Conservation (phyloP, 2,113 vertebrate species). For the Ictalurus punctatus region DNA sequence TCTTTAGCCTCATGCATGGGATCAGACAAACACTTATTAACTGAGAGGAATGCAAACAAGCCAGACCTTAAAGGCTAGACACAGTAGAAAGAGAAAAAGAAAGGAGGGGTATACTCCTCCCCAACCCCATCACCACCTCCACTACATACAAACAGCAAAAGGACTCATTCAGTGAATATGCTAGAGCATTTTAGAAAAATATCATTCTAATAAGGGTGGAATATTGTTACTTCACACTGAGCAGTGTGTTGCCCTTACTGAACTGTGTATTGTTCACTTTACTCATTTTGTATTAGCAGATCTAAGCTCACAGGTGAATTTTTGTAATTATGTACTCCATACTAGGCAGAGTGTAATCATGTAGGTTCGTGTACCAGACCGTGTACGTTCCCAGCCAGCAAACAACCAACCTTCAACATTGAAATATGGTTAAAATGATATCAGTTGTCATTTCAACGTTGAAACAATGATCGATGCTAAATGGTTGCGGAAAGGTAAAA, state of each 20-base stretch:
- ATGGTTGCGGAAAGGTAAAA: too few relatives aligned
- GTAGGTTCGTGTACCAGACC: too few relatives aligned
- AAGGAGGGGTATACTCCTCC: constrained; percentile 21
- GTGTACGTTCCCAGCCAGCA: too few relatives aligned
- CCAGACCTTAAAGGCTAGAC: constrained; percentile 56
- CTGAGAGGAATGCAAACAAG: constrained; percentile 80
- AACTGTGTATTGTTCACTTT: background rate
- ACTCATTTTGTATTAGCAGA: background rate
- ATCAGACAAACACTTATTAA: constrained; percentile 78
- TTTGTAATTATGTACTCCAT: too few relatives aligned
- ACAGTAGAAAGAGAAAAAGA: constrained; percentile 45
- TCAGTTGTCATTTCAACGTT: too few relatives aligned
- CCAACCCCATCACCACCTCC: background rate
- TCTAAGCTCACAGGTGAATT: background rate
- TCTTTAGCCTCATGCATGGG: constrained; percentile 62
- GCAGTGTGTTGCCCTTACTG: background rate
- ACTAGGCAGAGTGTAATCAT: too few relatives aligned
- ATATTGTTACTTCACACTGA: background rate
- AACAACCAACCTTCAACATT: too few relatives aligned
- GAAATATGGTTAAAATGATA: too few relatives aligned
- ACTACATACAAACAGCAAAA: constrained; percentile 42
- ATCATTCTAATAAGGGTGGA: constrained; percentile 32
- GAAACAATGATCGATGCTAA: too few relatives aligned
- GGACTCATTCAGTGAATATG: constrained; percentile 39
- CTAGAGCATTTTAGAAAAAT: constrained; percentile 56